Percentiles rank a stretch among this genome's conserved stretches.
These are phyloP conservation scores for Oophaga sylvatica DNA, from an alignment of 2,797 vertebrate species.

Conservation along the genomic window DNA sequence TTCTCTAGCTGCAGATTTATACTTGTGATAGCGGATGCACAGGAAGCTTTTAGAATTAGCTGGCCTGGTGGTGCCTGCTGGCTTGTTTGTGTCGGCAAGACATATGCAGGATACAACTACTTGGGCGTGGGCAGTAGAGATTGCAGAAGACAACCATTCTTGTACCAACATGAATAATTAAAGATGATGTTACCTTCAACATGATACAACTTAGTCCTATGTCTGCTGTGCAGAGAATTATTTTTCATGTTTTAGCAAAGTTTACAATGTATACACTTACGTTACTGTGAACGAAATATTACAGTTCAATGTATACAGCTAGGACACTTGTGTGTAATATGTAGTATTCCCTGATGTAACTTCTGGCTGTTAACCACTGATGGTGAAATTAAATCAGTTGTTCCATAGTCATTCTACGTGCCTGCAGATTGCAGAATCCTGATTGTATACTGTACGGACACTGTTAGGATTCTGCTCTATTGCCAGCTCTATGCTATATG, in stretches of 20 bases:
- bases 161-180: slow-evolving; percentile 45
- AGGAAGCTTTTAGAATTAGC: slow-evolving; percentile 48
- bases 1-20: slow-evolving; percentile 8
- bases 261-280: not conserved
- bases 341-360: not conserved
- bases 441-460: too few species aligned
- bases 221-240: not conserved
- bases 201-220: not conserved
- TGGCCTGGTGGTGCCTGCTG: not conserved
- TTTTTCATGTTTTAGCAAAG: not conserved
- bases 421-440: too few species aligned
- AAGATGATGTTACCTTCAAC: not conserved
- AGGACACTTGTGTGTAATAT: not conserved
- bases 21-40: slow-evolving; percentile 31
- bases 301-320: not conserved
- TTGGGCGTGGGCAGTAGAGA: slow-evolving; percentile 46
- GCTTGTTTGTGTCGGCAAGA: slow-evolving; percentile 24
- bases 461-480: too few species aligned
- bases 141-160: slow-evolving; percentile 14
- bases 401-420: too few species aligned
- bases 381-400: not conserved
- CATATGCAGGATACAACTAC: slow-evolving; percentile 33
- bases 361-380: not conserved
- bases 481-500: too few species aligned
- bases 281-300: not conserved